These are phyloP conservation scores for Pipistrellus pipistrellus DNA, from an alignment of 2,797 vertebrate species.

Conservation along the genomic window DNA sequence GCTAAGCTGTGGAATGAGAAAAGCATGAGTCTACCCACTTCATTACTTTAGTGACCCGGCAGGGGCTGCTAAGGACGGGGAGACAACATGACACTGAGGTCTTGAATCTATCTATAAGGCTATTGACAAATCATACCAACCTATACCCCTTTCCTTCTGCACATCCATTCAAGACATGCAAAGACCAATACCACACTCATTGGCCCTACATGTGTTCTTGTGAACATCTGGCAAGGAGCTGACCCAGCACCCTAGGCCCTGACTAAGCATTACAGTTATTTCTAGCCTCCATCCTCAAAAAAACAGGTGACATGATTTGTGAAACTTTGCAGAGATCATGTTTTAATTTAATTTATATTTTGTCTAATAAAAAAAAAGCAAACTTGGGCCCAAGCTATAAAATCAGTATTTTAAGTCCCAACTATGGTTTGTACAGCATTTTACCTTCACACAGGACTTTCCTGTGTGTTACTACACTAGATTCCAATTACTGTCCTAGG, in stretches of 20 bases:
- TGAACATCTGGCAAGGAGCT: no score
- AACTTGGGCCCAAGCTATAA: not conserved
- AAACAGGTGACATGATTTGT: not conserved
- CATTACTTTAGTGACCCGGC: not conserved
- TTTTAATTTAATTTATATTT: slow-evolving; percentile 15
- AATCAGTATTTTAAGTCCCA: not conserved
- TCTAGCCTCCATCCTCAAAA: not conserved
- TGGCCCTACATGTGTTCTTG: accelerated
- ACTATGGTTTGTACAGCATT: not conserved
- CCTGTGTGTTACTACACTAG: not conserved
- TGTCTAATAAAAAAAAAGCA: slow-evolving; percentile 5
- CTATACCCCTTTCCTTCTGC: not conserved
- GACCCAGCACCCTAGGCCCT: no score
- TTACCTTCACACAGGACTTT: not conserved
- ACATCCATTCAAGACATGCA: not conserved
- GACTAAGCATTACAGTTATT: not conserved
- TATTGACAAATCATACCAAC: not conserved
- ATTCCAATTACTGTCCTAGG: not conserved
- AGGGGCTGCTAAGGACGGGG: not conserved
- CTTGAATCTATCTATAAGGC: not conserved
- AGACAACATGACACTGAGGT: not conserved
- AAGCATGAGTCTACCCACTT: not conserved
- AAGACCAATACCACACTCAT: not conserved
- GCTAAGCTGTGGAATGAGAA: not conserved
- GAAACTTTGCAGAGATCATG: not conserved